A percentile compares a stretch with the other conserved stretches of the same genome.
Evolutionary conservation across 2,888 invertebrate species (phyloP).

Genomic region (Frankliniella fusca): DNA sequence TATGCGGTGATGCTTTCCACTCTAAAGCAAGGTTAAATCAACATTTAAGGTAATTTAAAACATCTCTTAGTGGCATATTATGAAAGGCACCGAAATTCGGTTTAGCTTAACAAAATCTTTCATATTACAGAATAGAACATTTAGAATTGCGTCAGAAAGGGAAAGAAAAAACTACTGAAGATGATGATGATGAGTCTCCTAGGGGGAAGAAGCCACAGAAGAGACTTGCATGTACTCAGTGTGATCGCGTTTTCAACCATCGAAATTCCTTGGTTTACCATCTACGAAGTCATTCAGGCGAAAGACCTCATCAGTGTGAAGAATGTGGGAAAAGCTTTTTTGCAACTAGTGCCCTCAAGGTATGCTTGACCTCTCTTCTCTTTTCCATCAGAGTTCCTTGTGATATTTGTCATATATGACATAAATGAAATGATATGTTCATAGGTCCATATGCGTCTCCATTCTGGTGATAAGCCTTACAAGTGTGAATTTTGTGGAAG

Average conservation of each 20-base stretch:
- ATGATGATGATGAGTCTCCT: neutral
- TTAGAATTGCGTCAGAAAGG: constrained; percentile 35
- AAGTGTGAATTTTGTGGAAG: constrained; percentile 74
- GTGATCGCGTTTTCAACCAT: constrained; percentile 71
- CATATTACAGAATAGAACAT: constrained; percentile 37
- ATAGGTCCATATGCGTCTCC: constrained; percentile 71
- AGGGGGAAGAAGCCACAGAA: neutral
- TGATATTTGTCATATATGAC: constrained; percentile 24
- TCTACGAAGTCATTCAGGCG: constrained; percentile 71
- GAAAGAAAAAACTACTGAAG: neutral
- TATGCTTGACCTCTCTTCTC: constrained; percentile 42
- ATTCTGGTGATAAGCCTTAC: constrained; percentile 81
- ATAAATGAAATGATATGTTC: constrained; percentile 36
- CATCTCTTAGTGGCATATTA: neutral
- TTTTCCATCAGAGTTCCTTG: constrained; percentile 22
- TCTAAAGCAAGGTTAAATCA: constrained; percentile 39
- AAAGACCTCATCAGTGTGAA: constrained; percentile 71
- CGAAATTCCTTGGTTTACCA: constrained; percentile 82
- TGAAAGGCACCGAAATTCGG: neutral
- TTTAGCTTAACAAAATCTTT: neutral
- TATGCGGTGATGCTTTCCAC: constrained; percentile 43
- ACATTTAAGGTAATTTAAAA: constrained; percentile 35
- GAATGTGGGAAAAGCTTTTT: constrained; percentile 80
- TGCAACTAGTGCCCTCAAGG: constrained; percentile 75
- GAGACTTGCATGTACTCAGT: constrained; percentile 59